phyloP scores from a whole-genome alignment of 2,888 invertebrate species.

The Galerucella pusilla region DNA sequence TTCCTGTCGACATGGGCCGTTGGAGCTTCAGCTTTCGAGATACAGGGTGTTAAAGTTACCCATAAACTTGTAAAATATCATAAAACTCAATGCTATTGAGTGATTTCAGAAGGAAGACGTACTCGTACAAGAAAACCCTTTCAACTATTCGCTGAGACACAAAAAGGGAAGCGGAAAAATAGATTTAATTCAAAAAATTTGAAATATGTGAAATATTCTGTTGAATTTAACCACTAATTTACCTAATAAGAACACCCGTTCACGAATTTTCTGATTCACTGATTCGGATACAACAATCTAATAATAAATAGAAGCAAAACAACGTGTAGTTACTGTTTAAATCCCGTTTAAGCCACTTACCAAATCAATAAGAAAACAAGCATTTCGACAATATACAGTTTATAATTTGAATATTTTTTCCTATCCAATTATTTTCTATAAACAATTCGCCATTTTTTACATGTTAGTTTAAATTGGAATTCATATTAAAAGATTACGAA shows the following conservation, averaged over 20 bases:
- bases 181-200: too few species aligned
- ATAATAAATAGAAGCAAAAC: conserved; percentile 24
- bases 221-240: neutral
- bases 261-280: conserved; percentile 30
- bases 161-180: too few species aligned
- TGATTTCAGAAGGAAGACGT: too few species aligned
- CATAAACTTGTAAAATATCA: too few species aligned
- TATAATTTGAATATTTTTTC: neutral
- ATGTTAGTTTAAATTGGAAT: neutral
- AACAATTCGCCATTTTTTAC: neutral
- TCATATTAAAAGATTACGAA: neutral
- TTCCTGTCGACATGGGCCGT: too few species aligned
- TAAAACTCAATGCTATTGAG: too few species aligned
- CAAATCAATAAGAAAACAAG: conserved; percentile 23
- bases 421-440: neutral
- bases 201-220: neutral
- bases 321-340: conserved; percentile 18
- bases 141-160: too few species aligned
- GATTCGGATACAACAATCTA: conserved; percentile 25
- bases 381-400: conserved; percentile 7
- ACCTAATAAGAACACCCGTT: neutral
- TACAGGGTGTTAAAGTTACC: too few species aligned
- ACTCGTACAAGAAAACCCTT: too few species aligned
- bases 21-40: too few species aligned
- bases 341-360: conserved; percentile 28